phyloP scores from a whole-genome alignment of 2,113 vertebrate genomes.

The Siniperca knerii region DNA sequence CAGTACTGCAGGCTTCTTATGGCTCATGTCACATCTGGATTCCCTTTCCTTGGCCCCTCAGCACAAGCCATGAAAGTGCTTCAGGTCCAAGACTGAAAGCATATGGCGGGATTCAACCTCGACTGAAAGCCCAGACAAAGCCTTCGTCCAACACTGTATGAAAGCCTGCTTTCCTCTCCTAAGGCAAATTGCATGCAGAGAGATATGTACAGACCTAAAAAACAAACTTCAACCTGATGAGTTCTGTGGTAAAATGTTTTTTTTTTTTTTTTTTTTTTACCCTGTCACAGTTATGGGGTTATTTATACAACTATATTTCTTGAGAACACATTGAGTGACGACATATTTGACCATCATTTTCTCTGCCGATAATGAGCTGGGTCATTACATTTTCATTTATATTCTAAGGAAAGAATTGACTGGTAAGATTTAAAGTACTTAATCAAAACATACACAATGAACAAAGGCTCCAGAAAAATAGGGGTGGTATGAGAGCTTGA shows the following conservation, averaged over 20 bases:
- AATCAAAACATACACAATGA: slow-evolving; percentile 18
- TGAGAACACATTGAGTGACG: neutral
- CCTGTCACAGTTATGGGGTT: neutral
- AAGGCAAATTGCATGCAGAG: neutral
- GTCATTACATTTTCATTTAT: slow-evolving; percentile 34
- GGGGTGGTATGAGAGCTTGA: slow-evolving; percentile 5
- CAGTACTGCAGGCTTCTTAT: slow-evolving; percentile 35
- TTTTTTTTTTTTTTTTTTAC: neutral
- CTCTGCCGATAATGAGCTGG: neutral
- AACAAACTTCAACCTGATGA: neutral
- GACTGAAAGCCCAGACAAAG: slow-evolving; percentile 36
- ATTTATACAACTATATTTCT: neutral
- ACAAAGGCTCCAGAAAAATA: slow-evolving; percentile 19
- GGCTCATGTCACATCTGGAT: slow-evolving; percentile 76
- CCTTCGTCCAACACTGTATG: neutral
- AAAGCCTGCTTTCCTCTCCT: neutral
- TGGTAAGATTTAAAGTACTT: neutral
- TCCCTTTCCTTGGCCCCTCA: slow-evolving; percentile 48
- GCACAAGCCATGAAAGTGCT: slow-evolving; percentile 50
- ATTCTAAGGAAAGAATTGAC: slow-evolving; percentile 1
- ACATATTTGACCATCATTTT: slow-evolving; percentile 1
- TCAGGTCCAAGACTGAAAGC: slow-evolving; percentile 66
- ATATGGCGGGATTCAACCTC: slow-evolving; percentile 56
- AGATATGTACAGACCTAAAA: neutral
- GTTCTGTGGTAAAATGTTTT: neutral